Evolutionary conservation across 2,797 vertebrate species (phyloP), one percentile per base, ranked within the genome.

Genomic region (Vultur gryphus): DNA sequence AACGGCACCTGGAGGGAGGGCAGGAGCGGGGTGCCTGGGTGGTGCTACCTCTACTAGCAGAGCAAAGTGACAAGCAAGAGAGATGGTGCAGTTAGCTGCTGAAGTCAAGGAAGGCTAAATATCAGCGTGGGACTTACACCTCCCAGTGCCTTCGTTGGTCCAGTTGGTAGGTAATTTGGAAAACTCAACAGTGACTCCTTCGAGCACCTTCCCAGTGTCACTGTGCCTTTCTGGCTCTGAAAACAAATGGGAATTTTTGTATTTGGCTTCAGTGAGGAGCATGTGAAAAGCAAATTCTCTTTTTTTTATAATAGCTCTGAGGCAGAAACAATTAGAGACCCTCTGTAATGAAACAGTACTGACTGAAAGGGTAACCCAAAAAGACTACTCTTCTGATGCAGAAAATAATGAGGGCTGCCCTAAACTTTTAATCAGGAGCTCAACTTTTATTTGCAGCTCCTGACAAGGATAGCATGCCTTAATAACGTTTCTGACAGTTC

Each of bases 371-470:
- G 39, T 72, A 88, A 54, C 71, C 81, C 49, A 24, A 57, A 87
- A 66, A 43, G 65, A 48, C 76, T 46, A 31, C 59, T 95, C 57
- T 85, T 92, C 87, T 75, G 46, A 85, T 81, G 54, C 89, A 84
- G 92, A 49, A 93, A 87, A 92, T 96, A 94, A 92, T 84, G 82
- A 97, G 69, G 71, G 21, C 79, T 96, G 82, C 57, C 91, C 91
- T 93, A 91, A 96, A 92, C 89, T 93, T 97, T 82, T 96, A 88
- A 97, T 97, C 87, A 84, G 90, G 73, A 83, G 21, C 76, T 96
- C 65, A 93, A 66, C 62, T 93, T 95, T 77, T 93, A 48, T 96
- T 94, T 95, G 76, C 69, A 81, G 84, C 51, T 93, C 52, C 79
- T 86, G 93, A 92, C 84, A 87, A 94, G 81, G 79, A 62, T 59